Percentiles rank a stretch among this genome's conserved stretches.
These are phyloP conservation scores for Rhorus exstirpatorius DNA, from an alignment of 2,888 invertebrate genomes.

Conservation along the genomic window DNA sequence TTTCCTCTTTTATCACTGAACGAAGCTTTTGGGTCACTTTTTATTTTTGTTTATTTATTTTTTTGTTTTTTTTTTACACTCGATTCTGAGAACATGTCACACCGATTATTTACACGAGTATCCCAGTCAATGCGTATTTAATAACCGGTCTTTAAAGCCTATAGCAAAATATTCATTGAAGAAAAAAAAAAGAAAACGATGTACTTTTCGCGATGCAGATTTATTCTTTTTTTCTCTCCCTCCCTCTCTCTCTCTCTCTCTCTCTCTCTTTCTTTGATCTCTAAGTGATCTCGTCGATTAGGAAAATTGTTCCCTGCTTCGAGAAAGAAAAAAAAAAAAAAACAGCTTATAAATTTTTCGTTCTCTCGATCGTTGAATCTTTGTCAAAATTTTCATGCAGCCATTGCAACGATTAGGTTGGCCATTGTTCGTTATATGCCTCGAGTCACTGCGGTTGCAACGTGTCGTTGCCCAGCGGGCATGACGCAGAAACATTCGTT, in stretches of 20 bases:
- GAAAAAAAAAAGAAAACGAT: conserved; percentile 8
- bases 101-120: not conserved
- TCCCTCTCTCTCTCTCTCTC: not conserved
- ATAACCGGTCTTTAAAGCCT: conserved; percentile 46
- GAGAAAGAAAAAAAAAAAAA: not conserved
- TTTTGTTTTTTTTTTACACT: not conserved
- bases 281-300: not conserved
- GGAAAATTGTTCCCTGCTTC: not conserved
- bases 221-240: conserved; percentile 6
- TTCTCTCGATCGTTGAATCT: not conserved
- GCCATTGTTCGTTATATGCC: conserved; percentile 15
- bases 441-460: conserved; percentile 30
- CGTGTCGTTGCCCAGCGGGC: not conserved
- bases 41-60: not conserved
- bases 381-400: not conserved
- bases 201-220: conserved; percentile 29
- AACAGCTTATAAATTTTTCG: not conserved
- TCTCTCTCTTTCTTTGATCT: not conserved
- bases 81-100: not conserved
- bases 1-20: conserved; percentile 30
- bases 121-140: conserved; percentile 28
- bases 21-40: conserved; percentile 20
- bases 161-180: conserved; percentile 49
- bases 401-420: not conserved
- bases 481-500: conserved; percentile 43